Percentiles rank a stretch among this genome's conserved stretches.
phyloP scores from a whole-genome alignment of 2,888 invertebrate species.

The Cephus sareptanus region DNA sequence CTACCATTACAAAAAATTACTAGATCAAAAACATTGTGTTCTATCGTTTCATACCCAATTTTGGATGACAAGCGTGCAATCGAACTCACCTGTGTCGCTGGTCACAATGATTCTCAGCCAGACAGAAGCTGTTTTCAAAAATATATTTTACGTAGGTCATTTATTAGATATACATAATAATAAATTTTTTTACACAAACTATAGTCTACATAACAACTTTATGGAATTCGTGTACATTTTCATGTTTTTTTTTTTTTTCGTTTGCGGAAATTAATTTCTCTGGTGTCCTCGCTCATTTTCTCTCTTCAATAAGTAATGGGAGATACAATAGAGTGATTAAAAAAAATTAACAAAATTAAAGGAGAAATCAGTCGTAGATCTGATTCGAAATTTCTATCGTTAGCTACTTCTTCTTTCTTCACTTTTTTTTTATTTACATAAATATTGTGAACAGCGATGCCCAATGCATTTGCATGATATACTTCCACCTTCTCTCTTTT shows the following conservation, averaged over 20 bases:
- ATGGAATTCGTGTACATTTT: conserved; percentile 30
- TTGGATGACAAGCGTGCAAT: too few species aligned
- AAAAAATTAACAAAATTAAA: conserved; percentile 28
- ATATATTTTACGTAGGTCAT: conserved; percentile 35
- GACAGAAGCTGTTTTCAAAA: conserved; percentile 16
- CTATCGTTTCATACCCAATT: too few species aligned
- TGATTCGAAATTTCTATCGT: conserved; percentile 47
- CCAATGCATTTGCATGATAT: conserved; percentile 42
- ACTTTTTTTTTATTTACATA: conserved; percentile 53
- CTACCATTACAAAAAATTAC: too few species aligned
- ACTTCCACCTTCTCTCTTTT: background rate
- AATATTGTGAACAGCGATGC: conserved; percentile 48
- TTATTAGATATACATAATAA: conserved; percentile 57
- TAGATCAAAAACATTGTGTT: too few species aligned
- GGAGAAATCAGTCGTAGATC: conserved; percentile 49
- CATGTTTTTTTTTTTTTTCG: conserved; percentile 25
- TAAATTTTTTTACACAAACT: conserved; percentile 60
- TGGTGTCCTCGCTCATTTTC: too few species aligned
- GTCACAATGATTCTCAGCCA: too few species aligned
- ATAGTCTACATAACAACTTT: conserved; percentile 56
- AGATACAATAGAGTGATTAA: conserved; percentile 19
- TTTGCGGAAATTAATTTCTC: conserved; percentile 38
- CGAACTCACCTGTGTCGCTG: too few species aligned
- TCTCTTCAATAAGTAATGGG: conserved; percentile 25
- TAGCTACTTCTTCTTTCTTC: too few species aligned